phyloP scores from a whole-genome alignment of 1,140 invertebrate species.

The Radopholus similis region DNA sequence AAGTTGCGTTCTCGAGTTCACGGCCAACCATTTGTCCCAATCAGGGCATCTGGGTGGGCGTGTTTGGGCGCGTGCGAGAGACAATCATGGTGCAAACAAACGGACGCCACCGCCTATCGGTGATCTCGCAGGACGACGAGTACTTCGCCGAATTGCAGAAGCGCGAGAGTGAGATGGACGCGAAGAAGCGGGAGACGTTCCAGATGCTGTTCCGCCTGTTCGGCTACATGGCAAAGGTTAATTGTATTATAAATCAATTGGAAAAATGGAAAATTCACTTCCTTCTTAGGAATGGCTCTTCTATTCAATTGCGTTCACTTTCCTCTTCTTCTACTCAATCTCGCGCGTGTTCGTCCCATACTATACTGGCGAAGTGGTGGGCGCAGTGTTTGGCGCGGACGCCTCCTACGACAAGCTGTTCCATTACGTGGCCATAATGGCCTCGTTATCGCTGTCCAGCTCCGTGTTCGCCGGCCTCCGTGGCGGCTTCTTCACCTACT shows the following conservation, averaged over 20 bases:
- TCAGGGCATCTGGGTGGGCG: constrained; percentile 51
- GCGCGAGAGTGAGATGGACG: constrained; percentile 36
- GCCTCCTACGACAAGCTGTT: constrained; percentile 48
- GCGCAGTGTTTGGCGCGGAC: constrained; percentile 49
- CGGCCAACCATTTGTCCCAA: too few species aligned
- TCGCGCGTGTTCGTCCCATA: constrained; percentile 57
- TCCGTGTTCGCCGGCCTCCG: constrained; percentile 57
- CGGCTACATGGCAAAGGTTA: constrained; percentile 41
- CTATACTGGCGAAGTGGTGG: constrained; percentile 58
- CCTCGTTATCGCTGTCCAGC: constrained; percentile 41
- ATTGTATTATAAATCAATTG: too few species aligned
- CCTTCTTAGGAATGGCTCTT: constrained; percentile 43
- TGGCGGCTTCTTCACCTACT: constrained; percentile 51
- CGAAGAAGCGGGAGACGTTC: constrained; percentile 45
- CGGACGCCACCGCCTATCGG: constrained; percentile 6
- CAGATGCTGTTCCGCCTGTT: constrained; percentile 42
- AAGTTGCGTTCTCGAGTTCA: too few species aligned
- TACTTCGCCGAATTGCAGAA: constrained; percentile 38
- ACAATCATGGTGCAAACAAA: background rate
- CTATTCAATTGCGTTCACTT: constrained; percentile 50
- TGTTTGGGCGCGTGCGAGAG: constrained; percentile 52
- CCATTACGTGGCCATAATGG: constrained; percentile 51
- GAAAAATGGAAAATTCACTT: too few species aligned
- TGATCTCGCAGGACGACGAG: constrained; percentile 25
- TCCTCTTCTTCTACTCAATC: constrained; percentile 53